phyloP scores from a whole-genome alignment of 2,797 vertebrate species.

The Petrocephalus schoutedeni region DNA sequence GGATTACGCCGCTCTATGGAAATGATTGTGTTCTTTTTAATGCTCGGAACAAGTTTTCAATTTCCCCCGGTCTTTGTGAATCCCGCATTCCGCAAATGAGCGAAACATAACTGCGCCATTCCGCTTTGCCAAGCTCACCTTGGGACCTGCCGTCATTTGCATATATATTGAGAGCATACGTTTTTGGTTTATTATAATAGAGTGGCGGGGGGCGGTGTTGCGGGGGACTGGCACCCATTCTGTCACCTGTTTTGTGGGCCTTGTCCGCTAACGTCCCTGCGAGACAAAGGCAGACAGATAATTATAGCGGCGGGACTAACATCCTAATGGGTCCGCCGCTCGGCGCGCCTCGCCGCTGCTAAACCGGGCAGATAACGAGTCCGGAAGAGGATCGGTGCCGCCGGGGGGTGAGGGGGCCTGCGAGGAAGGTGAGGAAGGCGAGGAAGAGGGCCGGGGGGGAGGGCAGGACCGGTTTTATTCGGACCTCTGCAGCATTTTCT shows the following conservation, averaged over 20 bases:
- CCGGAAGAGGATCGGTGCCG: not conserved
- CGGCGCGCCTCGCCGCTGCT: not conserved
- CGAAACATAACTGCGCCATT: slow-evolving; percentile 63
- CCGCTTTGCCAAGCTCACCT: slow-evolving; percentile 66
- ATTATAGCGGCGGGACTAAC: slow-evolving; percentile 61
- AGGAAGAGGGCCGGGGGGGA: no score
- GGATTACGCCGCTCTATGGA: slow-evolving; percentile 65
- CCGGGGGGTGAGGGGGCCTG: not conserved
- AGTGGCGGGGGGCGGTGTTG: slow-evolving; percentile 45
- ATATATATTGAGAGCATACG: slow-evolving; percentile 87
- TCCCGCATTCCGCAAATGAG: slow-evolving; percentile 71
- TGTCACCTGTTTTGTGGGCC: slow-evolving; percentile 69
- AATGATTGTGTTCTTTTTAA: slow-evolving; percentile 70
- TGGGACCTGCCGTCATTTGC: slow-evolving; percentile 73
- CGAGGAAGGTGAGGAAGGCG: not conserved
- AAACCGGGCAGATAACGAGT: slow-evolving; percentile 19
- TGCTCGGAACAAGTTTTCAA: slow-evolving; percentile 73
- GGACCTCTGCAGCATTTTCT: not conserved
- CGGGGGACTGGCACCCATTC: slow-evolving; percentile 60
- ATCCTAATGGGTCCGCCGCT: slow-evolving; percentile 30
- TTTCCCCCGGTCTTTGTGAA: slow-evolving; percentile 69
- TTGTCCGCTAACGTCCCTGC: slow-evolving; percentile 62
- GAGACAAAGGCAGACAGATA: slow-evolving; percentile 63
- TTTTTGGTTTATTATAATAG: slow-evolving; percentile 75
- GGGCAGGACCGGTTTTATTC: not conserved